Conservation (phyloP, 2,797 vertebrate species). For the Mormyrops boulengeri region DNA sequence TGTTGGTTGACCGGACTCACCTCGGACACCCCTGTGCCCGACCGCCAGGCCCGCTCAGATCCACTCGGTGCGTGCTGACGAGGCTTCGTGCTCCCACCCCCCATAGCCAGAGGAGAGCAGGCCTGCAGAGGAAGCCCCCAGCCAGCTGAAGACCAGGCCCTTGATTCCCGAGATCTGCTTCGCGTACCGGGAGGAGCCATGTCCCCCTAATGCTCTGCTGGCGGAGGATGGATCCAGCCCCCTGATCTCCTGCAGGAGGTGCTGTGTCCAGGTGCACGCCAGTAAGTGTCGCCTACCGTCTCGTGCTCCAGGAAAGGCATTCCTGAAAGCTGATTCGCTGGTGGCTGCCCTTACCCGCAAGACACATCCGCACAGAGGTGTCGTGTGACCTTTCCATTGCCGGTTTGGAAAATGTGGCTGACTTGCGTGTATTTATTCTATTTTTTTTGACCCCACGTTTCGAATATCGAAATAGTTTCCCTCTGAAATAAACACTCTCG, state of each 20-base stretch:
- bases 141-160: conserved; percentile 69
- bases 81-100: background rate
- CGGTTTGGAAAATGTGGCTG: background rate
- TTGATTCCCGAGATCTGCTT: conserved; percentile 96
- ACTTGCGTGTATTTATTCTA: background rate
- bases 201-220: conserved; percentile 76
- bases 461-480: background rate
- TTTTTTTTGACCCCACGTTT: background rate
- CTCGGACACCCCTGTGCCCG: background rate
- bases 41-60: background rate
- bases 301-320: background rate
- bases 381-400: background rate
- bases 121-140: conserved; percentile 27
- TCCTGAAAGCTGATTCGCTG: background rate
- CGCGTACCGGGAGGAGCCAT: conserved; percentile 83
- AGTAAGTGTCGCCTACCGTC: conserved; percentile 66
- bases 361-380: background rate
- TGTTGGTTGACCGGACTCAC: background rate
- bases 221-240: conserved; percentile 88
- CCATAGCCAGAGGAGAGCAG: conserved; percentile 67
- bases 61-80: background rate
- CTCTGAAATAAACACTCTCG: background rate
- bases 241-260: conserved; percentile 79
- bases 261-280: conserved; percentile 85
- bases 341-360: background rate